Conservation (phyloP, 2,113 vertebrate genomes). For the Tetraodon nigroviridis region DNA sequence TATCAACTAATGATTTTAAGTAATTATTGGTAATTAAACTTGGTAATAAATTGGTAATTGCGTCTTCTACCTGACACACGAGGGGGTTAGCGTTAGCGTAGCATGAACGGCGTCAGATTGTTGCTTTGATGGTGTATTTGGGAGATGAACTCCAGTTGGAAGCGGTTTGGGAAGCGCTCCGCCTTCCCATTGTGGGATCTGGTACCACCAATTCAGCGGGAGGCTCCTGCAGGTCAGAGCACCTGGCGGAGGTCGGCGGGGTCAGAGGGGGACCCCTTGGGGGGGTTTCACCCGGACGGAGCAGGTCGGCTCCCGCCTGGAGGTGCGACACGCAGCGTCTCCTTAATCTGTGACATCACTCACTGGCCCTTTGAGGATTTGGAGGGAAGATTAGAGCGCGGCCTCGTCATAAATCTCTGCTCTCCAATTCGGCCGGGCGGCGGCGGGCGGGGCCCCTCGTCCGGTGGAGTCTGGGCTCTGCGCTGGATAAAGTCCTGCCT, state of each 20-base stretch:
- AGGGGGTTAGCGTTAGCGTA: too few relatives aligned
- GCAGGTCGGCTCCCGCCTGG: constrained; percentile 1
- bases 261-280: too few relatives aligned
- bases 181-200: too few relatives aligned
- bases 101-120: too few relatives aligned
- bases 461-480: constrained; percentile 26
- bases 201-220: background rate
- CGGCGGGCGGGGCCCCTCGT: constrained; percentile 55
- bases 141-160: too few relatives aligned
- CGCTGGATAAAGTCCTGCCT: constrained; percentile 24
- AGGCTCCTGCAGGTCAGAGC: constrained; percentile 6
- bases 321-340: constrained; percentile 14
- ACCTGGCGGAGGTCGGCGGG: background rate
- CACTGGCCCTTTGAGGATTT: constrained; percentile 82
- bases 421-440: constrained; percentile 78
- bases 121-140: too few relatives aligned
- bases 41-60: too few relatives aligned
- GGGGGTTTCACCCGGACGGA: background rate
- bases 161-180: too few relatives aligned
- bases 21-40: too few relatives aligned
- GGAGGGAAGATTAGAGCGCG: constrained; percentile 85
- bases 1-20: too few relatives aligned
- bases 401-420: constrained; percentile 86
- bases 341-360: constrained; percentile 74
- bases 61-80: too few relatives aligned